phyloP scores from a whole-genome alignment of 2,888 invertebrate genomes.

The Prenolepis imparis region DNA sequence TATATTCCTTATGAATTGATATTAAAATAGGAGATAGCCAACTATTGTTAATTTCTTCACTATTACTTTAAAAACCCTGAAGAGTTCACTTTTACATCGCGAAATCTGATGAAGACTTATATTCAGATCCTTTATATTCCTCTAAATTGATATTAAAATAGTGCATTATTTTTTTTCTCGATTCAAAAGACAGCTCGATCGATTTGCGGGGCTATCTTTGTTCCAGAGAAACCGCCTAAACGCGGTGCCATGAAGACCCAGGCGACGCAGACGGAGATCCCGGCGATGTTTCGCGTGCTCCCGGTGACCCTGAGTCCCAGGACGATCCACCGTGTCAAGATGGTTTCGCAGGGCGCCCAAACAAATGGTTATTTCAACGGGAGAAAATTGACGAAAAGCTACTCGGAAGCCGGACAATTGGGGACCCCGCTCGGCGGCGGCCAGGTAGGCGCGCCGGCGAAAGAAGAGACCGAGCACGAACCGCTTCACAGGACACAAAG shows the following conservation, averaged over 20 bases:
- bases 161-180: not conserved
- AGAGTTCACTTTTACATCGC: no score
- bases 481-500: conserved; percentile 94
- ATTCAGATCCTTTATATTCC: not conserved
- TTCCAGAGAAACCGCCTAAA: conserved; percentile 92
- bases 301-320: conserved; percentile 92
- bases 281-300: conserved; percentile 88
- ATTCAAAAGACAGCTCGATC: not conserved
- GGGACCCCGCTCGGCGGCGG: conserved; percentile 82
- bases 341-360: conserved; percentile 96
- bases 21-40: no score
- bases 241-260: conserved; percentile 96
- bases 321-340: conserved; percentile 94
- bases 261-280: conserved; percentile 95
- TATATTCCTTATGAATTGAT: no score
- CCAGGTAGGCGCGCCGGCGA: conserved; percentile 69
- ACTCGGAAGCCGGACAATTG: conserved; percentile 91
- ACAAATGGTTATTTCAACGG: conserved; percentile 93
- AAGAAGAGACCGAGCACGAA: conserved; percentile 89
- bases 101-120: not conserved
- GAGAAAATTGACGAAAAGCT: conserved; percentile 94
- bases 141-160: conserved; percentile 2
- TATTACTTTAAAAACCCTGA: no score
- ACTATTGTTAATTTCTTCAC: no score
- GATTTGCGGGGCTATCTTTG: conserved; percentile 32